A percentile compares a stretch with the other conserved stretches of the same genome.
Evolutionary conservation across 1,140 invertebrate genomes (phyloP).

Genomic region (Calephelis nemesis): DNA sequence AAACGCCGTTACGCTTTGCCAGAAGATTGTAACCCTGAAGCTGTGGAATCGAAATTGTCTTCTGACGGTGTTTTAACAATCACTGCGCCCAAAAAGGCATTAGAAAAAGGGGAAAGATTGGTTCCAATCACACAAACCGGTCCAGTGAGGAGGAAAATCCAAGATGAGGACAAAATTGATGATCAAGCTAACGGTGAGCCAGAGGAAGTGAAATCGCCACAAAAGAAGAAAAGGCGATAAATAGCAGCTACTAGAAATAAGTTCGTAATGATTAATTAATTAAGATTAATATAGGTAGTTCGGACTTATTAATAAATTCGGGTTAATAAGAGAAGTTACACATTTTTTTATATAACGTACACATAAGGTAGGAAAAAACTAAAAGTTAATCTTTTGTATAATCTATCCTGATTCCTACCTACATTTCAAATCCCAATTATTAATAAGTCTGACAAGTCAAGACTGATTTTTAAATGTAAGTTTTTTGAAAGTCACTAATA

Average conservation of each 20-base stretch:
- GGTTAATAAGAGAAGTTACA: no score
- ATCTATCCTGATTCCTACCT: no score
- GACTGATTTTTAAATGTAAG: no score
- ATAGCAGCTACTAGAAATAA: background rate
- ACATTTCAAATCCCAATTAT: no score
- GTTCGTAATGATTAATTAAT: background rate
- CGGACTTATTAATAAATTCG: no score
- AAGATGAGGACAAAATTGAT: constrained; percentile 36
- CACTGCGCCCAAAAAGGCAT: constrained; percentile 77
- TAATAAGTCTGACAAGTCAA: no score
- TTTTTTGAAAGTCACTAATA: no score
- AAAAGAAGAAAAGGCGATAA: constrained; percentile 57
- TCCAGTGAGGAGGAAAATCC: constrained; percentile 53
- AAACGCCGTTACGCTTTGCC: constrained; percentile 86
- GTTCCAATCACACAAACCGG: constrained; percentile 60
- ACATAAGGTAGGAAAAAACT: no score
- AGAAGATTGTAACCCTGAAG: constrained; percentile 83
- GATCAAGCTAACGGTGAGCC: constrained; percentile 39
- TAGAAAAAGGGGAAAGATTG: constrained; percentile 44
- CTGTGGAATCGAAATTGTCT: constrained; percentile 84
- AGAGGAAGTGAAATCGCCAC: constrained; percentile 46
- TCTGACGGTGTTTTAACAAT: constrained; percentile 87
- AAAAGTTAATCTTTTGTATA: no score
- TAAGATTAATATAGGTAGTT: background rate
- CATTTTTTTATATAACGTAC: no score